Evolutionary conservation across 2,888 invertebrate genomes (phyloP).

Genomic region (Gonocerus acuteangulatus): DNA sequence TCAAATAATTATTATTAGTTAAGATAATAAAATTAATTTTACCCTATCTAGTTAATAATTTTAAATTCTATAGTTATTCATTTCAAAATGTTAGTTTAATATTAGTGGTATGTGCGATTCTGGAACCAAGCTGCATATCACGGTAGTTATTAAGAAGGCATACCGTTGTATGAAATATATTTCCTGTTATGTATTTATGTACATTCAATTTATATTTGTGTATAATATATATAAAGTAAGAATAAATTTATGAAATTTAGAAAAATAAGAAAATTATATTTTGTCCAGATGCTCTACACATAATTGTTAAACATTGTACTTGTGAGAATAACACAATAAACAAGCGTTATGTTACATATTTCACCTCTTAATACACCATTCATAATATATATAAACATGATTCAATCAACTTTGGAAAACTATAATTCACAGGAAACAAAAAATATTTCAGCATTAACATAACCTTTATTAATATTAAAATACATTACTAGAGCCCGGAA

Average conservation of each 20-base stretch:
- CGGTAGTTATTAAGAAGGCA: conserved; percentile 10
- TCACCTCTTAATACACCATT: conserved; percentile 11
- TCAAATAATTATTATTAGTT: too few species aligned
- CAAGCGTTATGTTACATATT: conserved; percentile 24
- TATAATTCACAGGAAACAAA: too few species aligned
- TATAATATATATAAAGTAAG: conserved; percentile 16
- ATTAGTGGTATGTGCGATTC: conserved; percentile 24
- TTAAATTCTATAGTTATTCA: too few species aligned
- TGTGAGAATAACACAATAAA: conserved; percentile 23
- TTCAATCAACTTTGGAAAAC: too few species aligned
- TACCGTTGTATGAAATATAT: conserved; percentile 9
- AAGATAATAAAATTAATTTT: too few species aligned
- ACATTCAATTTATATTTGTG: conserved; percentile 25
- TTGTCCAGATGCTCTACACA: conserved; percentile 10
- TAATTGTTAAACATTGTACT: conserved; percentile 13
- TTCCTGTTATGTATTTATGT: conserved; percentile 20
- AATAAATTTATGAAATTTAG: conserved; percentile 4
- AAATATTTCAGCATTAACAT: too few species aligned
- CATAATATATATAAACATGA: too few species aligned
- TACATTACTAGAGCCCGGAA: too few species aligned
- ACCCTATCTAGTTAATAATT: too few species aligned
- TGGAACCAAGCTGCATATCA: conserved; percentile 31
- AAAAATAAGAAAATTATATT: conserved; percentile 14
- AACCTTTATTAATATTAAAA: too few species aligned
- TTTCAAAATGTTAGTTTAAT: too few species aligned